Conservation (phyloP, 2,888 invertebrate species). For the Aphodius sticticus region DNA sequence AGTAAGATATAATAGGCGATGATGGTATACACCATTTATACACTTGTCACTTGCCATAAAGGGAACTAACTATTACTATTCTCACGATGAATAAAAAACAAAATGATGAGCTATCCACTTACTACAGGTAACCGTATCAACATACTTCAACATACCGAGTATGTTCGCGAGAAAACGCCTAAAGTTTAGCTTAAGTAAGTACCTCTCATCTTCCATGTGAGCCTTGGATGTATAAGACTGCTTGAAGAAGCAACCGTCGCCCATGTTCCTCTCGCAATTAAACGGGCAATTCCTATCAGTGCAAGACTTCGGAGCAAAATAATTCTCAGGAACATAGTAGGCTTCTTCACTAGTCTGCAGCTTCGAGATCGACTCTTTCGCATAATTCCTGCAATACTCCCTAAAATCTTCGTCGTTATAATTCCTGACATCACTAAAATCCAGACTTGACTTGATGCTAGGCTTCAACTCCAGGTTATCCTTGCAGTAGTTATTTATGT, state of each 20-base stretch:
- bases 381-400: constrained; percentile 16
- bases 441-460: constrained; percentile 27
- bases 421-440: constrained; percentile 23
- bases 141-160: too few relatives aligned
- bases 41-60: too few relatives aligned
- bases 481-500: constrained; percentile 27
- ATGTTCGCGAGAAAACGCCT: too few relatives aligned
- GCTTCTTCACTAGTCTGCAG: background rate
- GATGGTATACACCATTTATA: too few relatives aligned
- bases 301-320: constrained; percentile 13
- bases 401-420: constrained; percentile 22
- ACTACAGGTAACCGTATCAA: too few relatives aligned
- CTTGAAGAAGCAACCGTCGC: constrained; percentile 15
- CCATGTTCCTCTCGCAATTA: background rate
- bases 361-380: background rate
- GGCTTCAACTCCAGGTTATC: constrained; percentile 22
- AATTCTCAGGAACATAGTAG: background rate
- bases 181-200: too few relatives aligned
- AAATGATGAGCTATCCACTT: too few relatives aligned
- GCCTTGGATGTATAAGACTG: background rate
- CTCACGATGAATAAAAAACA: too few relatives aligned
- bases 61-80: too few relatives aligned
- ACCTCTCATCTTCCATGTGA: constrained; percentile 9
- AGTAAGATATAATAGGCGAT: too few relatives aligned
- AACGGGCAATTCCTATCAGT: constrained; percentile 16